phyloP scores from a whole-genome alignment of 2,113 vertebrate species.

The Sinocyclocheilus rhinocerous region DNA sequence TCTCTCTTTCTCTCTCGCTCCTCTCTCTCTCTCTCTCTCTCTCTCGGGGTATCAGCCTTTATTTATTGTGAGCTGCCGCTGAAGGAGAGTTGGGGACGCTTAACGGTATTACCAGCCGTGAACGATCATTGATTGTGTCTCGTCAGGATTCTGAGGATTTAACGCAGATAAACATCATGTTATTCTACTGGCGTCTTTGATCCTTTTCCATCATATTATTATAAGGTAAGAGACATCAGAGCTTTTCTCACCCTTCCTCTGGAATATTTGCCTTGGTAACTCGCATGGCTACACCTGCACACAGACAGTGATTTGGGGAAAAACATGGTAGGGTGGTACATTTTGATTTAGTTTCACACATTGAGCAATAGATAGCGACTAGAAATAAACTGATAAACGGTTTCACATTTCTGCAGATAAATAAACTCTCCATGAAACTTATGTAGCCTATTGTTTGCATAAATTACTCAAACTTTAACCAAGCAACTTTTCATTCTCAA shows the following conservation, averaged over 20 bases:
- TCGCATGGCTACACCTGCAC: background rate
- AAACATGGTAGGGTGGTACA: background rate
- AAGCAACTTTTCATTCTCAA: too few species aligned
- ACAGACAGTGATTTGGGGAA: background rate
- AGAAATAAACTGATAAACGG: background rate
- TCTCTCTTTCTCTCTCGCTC: too few species aligned
- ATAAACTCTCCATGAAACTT: background rate
- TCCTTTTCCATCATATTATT: constrained; percentile 37
- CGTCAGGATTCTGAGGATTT: constrained; percentile 43
- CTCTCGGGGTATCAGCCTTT: background rate
- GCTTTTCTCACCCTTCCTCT: background rate
- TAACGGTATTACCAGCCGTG: constrained; percentile 22
- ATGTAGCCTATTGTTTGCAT: background rate
- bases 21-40: constrained; percentile 10
- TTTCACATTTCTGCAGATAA: background rate
- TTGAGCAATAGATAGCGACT: background rate
- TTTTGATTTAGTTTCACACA: background rate
- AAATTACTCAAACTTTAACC: background rate
- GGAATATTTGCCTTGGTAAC: background rate
- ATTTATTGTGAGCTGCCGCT: constrained; percentile 22
- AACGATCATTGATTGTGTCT: constrained; percentile 23
- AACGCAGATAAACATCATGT: constrained; percentile 41
- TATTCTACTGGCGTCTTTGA: constrained; percentile 43
- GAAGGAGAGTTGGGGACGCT: constrained; percentile 35
- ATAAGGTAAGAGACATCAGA: constrained; percentile 47